phyloP scores from a whole-genome alignment of 2,888 invertebrate genomes.

The Xanthia icteritia region DNA sequence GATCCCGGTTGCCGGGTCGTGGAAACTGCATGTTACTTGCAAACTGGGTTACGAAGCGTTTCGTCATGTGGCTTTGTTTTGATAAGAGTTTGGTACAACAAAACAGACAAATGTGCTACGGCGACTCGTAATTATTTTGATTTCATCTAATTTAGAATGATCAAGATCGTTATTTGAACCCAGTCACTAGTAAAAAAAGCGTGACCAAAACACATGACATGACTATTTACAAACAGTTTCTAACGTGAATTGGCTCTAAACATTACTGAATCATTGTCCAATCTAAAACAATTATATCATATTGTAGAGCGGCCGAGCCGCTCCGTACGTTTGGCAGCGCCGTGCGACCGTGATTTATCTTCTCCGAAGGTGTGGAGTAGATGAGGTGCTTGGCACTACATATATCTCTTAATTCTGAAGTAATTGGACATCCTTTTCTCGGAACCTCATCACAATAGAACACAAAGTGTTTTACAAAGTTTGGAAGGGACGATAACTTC shows the following conservation, averaged over 20 bases:
- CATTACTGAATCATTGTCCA: constrained; percentile 59
- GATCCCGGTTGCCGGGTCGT: constrained; percentile 61
- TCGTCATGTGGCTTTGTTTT: constrained; percentile 41
- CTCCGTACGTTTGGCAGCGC: constrained; percentile 58
- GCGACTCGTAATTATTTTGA: neutral
- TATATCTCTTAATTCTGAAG: constrained; percentile 51
- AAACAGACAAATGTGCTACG: neutral
- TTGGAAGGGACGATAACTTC: constrained; percentile 38
- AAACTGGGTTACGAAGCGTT: constrained; percentile 57
- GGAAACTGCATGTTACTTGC: constrained; percentile 50
- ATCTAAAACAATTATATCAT: constrained; percentile 61
- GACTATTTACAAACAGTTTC: constrained; percentile 42
- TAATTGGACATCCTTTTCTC: constrained; percentile 57
- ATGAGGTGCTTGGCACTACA: constrained; percentile 60
- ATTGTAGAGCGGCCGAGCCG: constrained; percentile 30
- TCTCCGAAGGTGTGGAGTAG: constrained; percentile 61
- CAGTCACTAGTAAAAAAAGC: constrained; percentile 13
- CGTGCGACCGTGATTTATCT: constrained; percentile 60
- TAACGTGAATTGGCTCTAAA: constrained; percentile 39
- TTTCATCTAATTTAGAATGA: constrained; percentile 10
- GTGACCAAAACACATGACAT: constrained; percentile 29
- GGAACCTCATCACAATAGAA: constrained; percentile 26
- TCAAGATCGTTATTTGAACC: constrained; percentile 2
- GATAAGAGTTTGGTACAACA: neutral
- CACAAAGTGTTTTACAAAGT: constrained; percentile 22